These are phyloP conservation scores for Poeciliopsis turneri DNA, from an alignment of 2,797 vertebrate species.

Conservation along the genomic window DNA sequence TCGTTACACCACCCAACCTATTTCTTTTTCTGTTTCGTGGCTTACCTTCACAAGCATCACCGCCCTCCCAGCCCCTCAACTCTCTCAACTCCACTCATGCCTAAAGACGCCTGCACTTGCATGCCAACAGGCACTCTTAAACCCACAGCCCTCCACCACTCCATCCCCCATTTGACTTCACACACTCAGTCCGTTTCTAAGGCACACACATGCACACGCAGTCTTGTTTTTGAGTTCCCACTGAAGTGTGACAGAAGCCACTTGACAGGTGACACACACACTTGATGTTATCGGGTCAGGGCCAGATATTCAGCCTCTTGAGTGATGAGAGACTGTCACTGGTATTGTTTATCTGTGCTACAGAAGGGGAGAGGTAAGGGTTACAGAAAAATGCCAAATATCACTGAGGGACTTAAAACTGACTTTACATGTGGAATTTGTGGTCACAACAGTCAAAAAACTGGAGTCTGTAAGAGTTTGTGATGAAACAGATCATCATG, in stretches of 20 bases:
- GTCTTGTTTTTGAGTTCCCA: conserved; percentile 89
- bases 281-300: conserved; percentile 92
- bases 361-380: conserved; percentile 49
- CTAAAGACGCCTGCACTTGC: conserved; percentile 71
- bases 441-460: conserved; percentile 19
- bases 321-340: conserved; percentile 92
- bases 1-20: conserved; percentile 82
- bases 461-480: conserved; percentile 8
- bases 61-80: conserved; percentile 41
- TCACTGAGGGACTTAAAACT: conserved; percentile 46
- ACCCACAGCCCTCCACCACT: conserved; percentile 64
- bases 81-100: conserved; percentile 74
- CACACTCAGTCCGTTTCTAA: conserved; percentile 20
- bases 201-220: conserved; percentile 21
- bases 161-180: conserved; percentile 39
- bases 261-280: conserved; percentile 92
- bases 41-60: conserved; percentile 71
- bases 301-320: conserved; percentile 86
- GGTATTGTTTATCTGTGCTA: conserved; percentile 90
- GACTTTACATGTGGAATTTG: conserved; percentile 29
- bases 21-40: conserved; percentile 81
- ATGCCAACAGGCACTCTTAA: conserved; percentile 74
- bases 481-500: conserved; percentile 5
- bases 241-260: conserved; percentile 97
- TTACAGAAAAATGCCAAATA: conserved; percentile 68